Percentiles rank a stretch among this genome's conserved stretches.
Evolutionary conservation across 2,113 vertebrate species (phyloP).

Genomic region (Oryzias woworae): DNA sequence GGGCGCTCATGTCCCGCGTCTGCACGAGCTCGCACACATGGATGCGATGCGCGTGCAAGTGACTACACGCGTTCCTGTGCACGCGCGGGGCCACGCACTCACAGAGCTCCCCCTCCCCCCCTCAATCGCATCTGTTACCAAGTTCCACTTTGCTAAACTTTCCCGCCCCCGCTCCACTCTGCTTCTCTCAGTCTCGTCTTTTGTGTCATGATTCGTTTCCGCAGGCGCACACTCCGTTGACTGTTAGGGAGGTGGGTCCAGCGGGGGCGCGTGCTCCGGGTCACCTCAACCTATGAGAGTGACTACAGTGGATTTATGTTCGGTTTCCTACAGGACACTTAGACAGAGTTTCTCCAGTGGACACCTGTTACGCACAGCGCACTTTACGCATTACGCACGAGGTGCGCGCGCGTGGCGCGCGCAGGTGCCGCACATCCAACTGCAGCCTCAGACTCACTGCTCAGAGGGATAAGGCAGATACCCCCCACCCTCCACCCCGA

Average conservation of each 20-base stretch:
- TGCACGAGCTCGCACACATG: constrained; percentile 54
- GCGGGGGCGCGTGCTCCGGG: no score
- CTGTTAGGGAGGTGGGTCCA: constrained; percentile 2
- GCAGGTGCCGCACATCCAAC: constrained; percentile 3
- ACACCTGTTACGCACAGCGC: constrained; percentile 55
- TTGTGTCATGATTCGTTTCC: constrained; percentile 45
- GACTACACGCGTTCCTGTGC: not conserved
- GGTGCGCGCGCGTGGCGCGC: constrained; percentile 10
- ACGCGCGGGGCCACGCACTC: constrained; percentile 1
- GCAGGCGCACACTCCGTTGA: constrained; percentile 12
- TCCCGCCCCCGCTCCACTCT: constrained; percentile 48
- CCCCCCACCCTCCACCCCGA: constrained; percentile 5
- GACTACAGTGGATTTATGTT: not conserved
- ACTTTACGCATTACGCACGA: constrained; percentile 46
- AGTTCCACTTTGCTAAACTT: constrained; percentile 75
- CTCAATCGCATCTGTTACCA: constrained; percentile 79
- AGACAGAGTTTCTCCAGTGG: not conserved
- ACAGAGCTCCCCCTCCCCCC: constrained; percentile 66
- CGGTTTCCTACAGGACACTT: not conserved
- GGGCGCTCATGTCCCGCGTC: constrained; percentile 91
- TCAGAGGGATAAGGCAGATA: not conserved
- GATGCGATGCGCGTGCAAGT: constrained; percentile 6
- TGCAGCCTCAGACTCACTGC: constrained; percentile 9
- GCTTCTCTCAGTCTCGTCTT: constrained; percentile 19
- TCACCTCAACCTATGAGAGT: not conserved